phyloP scores from a whole-genome alignment of 2,113 vertebrate genomes.

The Lophius piscatorius region DNA sequence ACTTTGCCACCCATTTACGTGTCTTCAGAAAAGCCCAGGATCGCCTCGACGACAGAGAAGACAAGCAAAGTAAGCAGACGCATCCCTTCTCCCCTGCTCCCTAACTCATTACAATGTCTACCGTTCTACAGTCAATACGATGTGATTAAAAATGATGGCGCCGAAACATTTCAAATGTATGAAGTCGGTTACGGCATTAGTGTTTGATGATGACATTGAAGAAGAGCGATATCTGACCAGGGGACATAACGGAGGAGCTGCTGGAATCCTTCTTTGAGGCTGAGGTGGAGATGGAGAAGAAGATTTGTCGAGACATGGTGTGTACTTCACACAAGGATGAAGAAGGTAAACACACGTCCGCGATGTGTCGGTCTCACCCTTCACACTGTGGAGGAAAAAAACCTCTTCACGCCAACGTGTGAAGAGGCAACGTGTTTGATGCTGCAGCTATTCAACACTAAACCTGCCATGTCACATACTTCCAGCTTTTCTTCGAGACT shows the following conservation, averaged over 20 bases:
- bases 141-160: no score
- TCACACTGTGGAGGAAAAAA: not conserved
- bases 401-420: no score
- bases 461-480: conserved; percentile 1
- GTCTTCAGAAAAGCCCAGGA: conserved; percentile 98
- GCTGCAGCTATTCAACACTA: not conserved
- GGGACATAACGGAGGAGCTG: conserved; percentile 91
- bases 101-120: not conserved
- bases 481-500: conserved; percentile 94
- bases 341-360: conserved; percentile 84
- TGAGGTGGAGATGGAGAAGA: conserved; percentile 98
- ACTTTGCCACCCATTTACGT: conserved; percentile 96
- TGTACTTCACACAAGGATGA: conserved; percentile 96
- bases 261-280: conserved; percentile 97
- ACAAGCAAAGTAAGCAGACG: conserved; percentile 85
- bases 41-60: conserved; percentile 90
- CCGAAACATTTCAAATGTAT: not conserved
- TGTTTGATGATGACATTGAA: not conserved
- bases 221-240: conserved; percentile 47
- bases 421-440: no score
- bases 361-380: not conserved
- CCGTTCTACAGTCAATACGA: not conserved
- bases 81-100: not conserved
- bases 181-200: not conserved
- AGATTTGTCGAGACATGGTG: conserved; percentile 95